These are phyloP conservation scores for Todus mexicanus DNA, from an alignment of 2,797 vertebrate species.

Conservation along the genomic window DNA sequence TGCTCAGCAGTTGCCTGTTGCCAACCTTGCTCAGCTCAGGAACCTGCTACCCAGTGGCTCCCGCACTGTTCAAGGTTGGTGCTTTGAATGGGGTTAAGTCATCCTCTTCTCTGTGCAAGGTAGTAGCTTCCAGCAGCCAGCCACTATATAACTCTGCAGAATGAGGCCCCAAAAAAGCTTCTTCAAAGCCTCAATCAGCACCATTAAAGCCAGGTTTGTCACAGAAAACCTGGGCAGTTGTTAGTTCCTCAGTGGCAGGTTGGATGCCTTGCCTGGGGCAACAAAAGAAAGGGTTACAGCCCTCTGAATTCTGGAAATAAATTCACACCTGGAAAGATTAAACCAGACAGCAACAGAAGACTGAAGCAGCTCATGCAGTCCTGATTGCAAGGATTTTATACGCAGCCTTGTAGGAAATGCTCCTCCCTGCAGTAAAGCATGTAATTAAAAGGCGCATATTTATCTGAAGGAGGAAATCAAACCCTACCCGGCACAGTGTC, in stretches of 20 bases:
- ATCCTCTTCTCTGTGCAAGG: background rate
- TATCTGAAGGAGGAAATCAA: background rate
- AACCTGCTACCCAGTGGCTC: accelerated
- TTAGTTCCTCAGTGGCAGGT: background rate
- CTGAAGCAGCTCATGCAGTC: background rate
- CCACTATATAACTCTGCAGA: background rate
- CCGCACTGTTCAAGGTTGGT: background rate
- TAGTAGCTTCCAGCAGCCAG: background rate
- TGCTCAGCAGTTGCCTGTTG: background rate
- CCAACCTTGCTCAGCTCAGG: accelerated
- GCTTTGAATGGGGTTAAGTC: background rate
- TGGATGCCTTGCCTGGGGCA: accelerated
- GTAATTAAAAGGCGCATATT: background rate
- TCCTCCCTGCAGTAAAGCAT: background rate
- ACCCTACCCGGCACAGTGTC: background rate
- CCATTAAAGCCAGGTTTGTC: background rate
- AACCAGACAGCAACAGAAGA: background rate
- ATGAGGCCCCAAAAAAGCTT: background rate
- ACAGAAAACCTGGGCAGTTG: background rate
- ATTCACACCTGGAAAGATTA: background rate
- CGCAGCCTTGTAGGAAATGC: background rate
- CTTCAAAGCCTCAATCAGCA: background rate
- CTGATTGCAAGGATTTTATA: background rate
- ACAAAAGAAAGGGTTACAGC: background rate
- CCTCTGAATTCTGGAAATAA: background rate